Evolutionary conservation across 2,113 vertebrate genomes (phyloP).

Genomic region (Poecile atricapillus): DNA sequence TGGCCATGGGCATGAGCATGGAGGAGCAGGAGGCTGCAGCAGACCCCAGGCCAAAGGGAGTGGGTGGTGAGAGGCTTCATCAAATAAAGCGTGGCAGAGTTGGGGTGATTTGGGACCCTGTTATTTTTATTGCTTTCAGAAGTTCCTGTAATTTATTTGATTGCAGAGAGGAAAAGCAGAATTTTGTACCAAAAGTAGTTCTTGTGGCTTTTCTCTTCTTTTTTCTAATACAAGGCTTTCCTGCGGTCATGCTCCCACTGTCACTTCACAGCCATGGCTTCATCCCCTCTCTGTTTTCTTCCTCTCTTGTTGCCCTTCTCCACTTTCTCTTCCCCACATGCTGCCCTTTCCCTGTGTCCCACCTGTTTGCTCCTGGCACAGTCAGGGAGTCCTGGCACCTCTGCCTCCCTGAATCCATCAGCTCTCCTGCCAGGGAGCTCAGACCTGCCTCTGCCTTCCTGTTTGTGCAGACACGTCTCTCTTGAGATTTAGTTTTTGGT

Average conservation of each 20-base stretch:
- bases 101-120: background rate
- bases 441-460: background rate
- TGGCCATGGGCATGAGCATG: rapidly evolving
- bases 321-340: rapidly evolving
- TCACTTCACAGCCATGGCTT: background rate
- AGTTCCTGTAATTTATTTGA: background rate
- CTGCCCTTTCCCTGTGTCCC: background rate
- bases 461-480: background rate
- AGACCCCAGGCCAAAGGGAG: background rate
- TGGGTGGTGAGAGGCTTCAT: background rate
- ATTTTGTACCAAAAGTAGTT: background rate
- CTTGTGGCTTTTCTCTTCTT: background rate
- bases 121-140: background rate
- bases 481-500: background rate
- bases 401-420: background rate
- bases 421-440: background rate
- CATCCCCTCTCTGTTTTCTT: background rate
- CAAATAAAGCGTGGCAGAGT: background rate
- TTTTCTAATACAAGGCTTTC: background rate
- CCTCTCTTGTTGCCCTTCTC: background rate
- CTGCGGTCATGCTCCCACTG: background rate
- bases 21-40: background rate
- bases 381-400: background rate
- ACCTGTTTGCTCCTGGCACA: background rate
- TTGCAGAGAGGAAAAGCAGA: background rate